phyloP scores from a whole-genome alignment of 2,888 invertebrate species.

The Acrobasis consociella region DNA sequence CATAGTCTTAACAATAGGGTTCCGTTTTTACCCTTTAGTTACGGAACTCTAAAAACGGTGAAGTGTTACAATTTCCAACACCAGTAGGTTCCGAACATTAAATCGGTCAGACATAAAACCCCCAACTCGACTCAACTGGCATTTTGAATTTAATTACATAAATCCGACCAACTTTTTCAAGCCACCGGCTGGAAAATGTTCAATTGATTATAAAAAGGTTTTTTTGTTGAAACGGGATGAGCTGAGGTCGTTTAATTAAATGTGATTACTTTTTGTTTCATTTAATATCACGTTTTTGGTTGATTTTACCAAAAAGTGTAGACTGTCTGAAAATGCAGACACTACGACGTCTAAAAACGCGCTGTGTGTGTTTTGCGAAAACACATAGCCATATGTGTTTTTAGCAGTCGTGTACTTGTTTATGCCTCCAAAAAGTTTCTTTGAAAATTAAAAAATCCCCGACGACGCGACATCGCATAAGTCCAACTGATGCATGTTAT shows the following conservation, averaged over 20 bases:
- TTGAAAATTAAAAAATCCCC: no score
- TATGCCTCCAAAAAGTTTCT: no score
- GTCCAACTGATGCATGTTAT: no score
- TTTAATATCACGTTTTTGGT: neutral
- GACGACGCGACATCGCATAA: no score
- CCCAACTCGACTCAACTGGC: constrained; percentile 32
- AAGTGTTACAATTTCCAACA: neutral
- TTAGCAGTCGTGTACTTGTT: no score
- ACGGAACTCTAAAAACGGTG: neutral
- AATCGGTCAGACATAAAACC: constrained; percentile 33
- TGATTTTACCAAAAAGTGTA: neutral
- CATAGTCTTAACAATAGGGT: no score
- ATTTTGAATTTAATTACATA: constrained; percentile 49
- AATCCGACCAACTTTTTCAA: constrained; percentile 46
- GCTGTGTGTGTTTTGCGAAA: no score
- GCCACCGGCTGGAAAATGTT: constrained; percentile 53
- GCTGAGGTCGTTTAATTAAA: constrained; percentile 17
- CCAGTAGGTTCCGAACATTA: neutral
- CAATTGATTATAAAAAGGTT: constrained; percentile 56
- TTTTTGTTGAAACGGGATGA: constrained; percentile 35
- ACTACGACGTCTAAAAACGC: no score
- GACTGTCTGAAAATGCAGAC: no score
- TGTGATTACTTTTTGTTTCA: constrained; percentile 13
- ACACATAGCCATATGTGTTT: no score
- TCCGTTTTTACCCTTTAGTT: no score